These are phyloP conservation scores for Chionoecetes opilio DNA, from an alignment of 1,140 invertebrate genomes.

Conservation along the genomic window DNA sequence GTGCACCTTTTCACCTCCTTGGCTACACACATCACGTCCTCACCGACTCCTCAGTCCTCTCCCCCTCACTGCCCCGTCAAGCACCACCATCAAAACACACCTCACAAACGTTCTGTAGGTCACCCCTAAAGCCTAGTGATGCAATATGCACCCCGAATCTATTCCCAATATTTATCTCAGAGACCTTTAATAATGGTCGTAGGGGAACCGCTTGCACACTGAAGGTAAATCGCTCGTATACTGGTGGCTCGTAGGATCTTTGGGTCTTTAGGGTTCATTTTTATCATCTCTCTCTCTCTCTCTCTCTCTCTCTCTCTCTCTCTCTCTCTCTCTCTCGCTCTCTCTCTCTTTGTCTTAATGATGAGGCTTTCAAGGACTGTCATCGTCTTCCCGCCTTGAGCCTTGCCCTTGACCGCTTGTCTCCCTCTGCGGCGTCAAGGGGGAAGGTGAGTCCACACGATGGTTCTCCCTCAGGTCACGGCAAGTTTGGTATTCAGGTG, in stretches of 20 bases:
- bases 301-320: too few species aligned
- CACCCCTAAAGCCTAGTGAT: constrained; percentile 36
- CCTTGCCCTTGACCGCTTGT: too few species aligned
- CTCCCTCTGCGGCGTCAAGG: not conserved
- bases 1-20: not conserved
- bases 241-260: not conserved
- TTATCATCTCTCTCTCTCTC: not conserved
- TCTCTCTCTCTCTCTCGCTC: too few species aligned
- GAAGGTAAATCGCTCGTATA: not conserved
- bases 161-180: constrained; percentile 55
- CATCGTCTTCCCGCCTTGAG: too few species aligned
- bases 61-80: not conserved
- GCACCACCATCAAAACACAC: not conserved
- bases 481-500: not conserved
- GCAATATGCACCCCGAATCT: constrained; percentile 61
- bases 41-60: not conserved
- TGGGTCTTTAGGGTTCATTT: not conserved
- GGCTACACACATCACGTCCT: not conserved
- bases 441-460: not conserved
- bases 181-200: not conserved
- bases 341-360: too few species aligned
- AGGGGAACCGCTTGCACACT: not conserved
- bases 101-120: constrained; percentile 29
- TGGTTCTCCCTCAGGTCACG: not conserved
- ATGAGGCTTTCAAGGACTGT: too few species aligned